A percentile compares a stretch with the other conserved stretches of the same genome.
Conservation (phyloP, 92 coral and sea anemone species). For the Palythoa grandiflora region DNA sequence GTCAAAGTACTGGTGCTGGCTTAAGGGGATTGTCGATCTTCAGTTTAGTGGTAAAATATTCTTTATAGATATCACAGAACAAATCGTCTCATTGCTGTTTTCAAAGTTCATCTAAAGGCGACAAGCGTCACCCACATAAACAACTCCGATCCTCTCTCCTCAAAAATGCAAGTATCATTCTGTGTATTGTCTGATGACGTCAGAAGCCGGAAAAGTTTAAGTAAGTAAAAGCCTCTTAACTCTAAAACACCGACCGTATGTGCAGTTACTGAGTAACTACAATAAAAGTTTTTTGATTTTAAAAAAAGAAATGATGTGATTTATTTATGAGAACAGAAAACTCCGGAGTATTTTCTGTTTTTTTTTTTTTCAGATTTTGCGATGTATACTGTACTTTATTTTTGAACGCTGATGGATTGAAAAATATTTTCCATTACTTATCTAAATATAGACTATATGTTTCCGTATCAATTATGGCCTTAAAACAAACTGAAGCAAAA, state of each 20-base stretch:
- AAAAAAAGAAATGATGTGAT: no score
- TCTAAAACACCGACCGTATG: neutral
- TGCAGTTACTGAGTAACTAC: no score
- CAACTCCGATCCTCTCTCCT: neutral
- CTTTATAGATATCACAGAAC: neutral
- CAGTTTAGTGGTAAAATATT: neutral
- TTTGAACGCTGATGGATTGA: no score
- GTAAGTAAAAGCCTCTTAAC: neutral
- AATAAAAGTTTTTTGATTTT: no score
- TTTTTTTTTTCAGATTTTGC: no score
- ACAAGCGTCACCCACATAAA: neutral
- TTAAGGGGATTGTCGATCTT: neutral
- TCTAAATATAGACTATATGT: no score
- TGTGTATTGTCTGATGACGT: slow-evolving; percentile 13
- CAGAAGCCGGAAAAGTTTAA: neutral
- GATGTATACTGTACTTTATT: no score
- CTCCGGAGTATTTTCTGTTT: no score
- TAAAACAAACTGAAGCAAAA: no score
- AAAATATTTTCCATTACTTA: no score
- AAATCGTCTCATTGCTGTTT: neutral
- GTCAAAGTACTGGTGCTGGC: neutral
- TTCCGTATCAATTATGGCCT: no score
- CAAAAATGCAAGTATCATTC: neutral
- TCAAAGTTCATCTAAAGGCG: neutral
- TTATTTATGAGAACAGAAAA: no score